Base-by-base conservation (phyloP, 2,113 vertebrate genomes). In the Rostratula benghalensis region DNA sequence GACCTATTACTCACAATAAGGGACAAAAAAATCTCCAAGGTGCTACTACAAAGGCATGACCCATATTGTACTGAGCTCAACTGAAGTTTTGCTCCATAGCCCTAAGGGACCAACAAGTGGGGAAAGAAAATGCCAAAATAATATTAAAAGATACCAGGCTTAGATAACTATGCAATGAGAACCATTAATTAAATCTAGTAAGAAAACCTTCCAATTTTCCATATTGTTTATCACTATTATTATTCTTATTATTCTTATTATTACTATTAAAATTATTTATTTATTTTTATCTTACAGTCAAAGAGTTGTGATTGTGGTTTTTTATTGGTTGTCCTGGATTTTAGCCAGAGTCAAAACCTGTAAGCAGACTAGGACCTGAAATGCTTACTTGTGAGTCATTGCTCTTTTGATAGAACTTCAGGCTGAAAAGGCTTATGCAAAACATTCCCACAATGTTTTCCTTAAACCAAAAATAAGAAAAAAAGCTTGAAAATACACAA, bases 321-420 rank as follows among this genome's bases (percentile, higher is more conserved):
- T 83, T 86, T 84, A 9, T 63, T 45, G 10, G 2, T 67, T 91
- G 19, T 30, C 14, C 19, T 50, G 31, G 24, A 60, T 82, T 82
- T 92, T 59, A 78, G 21, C 25, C n/a, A 35, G 92, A 83, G 35
- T 59, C 73, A 83, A 94, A 93, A 78, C 8, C 12, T 71, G n/a
- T 28, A 43, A 95, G 22, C 18, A 67, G 30, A 27, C 60, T 43
- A 67, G 48, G 7, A 19, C 39, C 35, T 82, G 77, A 93, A 85
- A 78, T 27, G 17, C 63, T 94, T 31, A 45, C 27, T 46, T 86
- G 31, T 80, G 56, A 74, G 56, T 89, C 45, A 88, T 83, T 65
- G 22, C 11, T 48, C 73, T 33, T 76, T 7, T 22, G 31, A 84
- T 11, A 63, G 76, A 82, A 91, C 65, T 92, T 84, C 39, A 82